A percentile compares a stretch with the other conserved stretches of the same genome.
Evolutionary conservation across 2,888 invertebrate genomes (phyloP).

Genomic region (Bugulina stolonifera): DNA sequence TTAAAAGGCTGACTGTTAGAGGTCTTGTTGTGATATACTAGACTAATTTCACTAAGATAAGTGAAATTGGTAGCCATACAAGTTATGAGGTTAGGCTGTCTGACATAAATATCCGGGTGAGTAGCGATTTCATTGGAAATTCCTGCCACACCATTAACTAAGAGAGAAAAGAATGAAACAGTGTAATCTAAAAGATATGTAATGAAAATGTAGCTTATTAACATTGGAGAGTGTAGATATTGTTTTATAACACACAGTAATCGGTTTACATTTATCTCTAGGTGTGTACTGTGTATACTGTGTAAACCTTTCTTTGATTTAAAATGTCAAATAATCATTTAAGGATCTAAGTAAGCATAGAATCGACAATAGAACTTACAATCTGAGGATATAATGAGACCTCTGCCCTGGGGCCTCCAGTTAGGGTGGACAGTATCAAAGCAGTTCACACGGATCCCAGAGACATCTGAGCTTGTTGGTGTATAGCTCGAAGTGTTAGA

Average conservation of each 20-base stretch:
- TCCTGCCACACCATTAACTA: not conserved
- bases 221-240: no score
- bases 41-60: not conserved
- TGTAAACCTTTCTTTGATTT: not conserved
- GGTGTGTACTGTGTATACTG: not conserved
- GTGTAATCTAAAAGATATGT: no score
- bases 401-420: not conserved
- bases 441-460: not conserved
- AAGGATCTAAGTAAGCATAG: no score
- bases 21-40: not conserved
- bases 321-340: no score
- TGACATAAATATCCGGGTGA: not conserved
- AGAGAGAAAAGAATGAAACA: no score
- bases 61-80: not conserved
- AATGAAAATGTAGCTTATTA: no score
- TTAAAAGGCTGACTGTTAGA: not conserved
- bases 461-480: not conserved
- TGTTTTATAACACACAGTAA: no score
- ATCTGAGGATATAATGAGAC: not conserved
- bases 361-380: not conserved
- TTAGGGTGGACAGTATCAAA: not conserved
- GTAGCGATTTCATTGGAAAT: not conserved
- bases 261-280: no score
- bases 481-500: not conserved
- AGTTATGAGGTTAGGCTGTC: not conserved